A percentile compares a stretch with the other conserved stretches of the same genome.
phyloP scores from a whole-genome alignment of 2,113 vertebrate genomes.

The Benitochromis conjunctus region DNA sequence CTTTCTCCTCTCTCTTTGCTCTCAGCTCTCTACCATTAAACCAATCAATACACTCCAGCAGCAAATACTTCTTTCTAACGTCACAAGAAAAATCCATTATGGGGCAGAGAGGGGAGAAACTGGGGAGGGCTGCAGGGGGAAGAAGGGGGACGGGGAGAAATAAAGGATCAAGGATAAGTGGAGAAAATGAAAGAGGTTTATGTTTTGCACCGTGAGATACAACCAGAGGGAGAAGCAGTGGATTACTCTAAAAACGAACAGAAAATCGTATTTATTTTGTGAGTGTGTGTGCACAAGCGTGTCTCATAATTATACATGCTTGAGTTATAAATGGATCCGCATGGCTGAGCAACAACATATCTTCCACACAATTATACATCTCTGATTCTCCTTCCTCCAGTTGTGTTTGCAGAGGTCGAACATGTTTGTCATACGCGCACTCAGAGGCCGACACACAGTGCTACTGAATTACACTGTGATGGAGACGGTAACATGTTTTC shows the following conservation, averaged over 20 bases:
- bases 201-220: conserved; percentile 36
- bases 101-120: conserved; percentile 37
- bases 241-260: neutral
- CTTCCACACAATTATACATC: conserved; percentile 20
- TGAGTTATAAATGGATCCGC: conserved; percentile 25
- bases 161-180: conserved; percentile 40
- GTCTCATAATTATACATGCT: neutral
- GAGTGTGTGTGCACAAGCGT: conserved; percentile 1
- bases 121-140: neutral
- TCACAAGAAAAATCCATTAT: conserved; percentile 73
- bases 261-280: neutral
- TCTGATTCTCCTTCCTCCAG: neutral
- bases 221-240: neutral
- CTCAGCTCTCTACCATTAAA: conserved; percentile 66
- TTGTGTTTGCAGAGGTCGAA: neutral
- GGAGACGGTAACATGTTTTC: conserved; percentile 8
- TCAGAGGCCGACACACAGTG: neutral
- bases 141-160: neutral
- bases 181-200: conserved; percentile 15
- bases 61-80: conserved; percentile 64
- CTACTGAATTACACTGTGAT: neutral
- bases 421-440: neutral
- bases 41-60: conserved; percentile 72
- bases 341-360: conserved; percentile 21
- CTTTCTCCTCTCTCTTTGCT: conserved; percentile 42